Evolutionary conservation across 2,888 invertebrate genomes (phyloP), one percentile per base, ranked within the genome.

Genomic region (Apodemia zela): DNA sequence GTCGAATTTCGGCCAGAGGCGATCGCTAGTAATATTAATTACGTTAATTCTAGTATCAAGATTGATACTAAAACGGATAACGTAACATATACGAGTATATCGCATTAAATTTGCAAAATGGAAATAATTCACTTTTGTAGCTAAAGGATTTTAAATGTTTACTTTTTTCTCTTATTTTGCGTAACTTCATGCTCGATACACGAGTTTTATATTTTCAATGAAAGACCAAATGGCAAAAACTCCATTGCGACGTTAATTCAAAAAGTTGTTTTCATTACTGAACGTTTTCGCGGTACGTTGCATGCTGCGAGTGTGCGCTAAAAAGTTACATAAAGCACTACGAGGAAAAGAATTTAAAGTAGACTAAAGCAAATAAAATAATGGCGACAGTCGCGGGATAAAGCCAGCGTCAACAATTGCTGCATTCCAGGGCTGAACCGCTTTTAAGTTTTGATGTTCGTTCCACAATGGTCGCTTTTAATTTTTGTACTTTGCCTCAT

Each of bases 241-340:
- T 80, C 81, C 81, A 82, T 82, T 78, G 81, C 80, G 82, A 84
- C 84, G 85, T 84, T 87, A 86, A 88, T 89, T 89, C 84, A 89
- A 85, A 90, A 89, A 89, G 89, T 89, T 86, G 84, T 81, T 89
- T 89, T 84, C 87, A 88, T 89, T 88, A 84, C 75, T 74, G 71
- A 82, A 79, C 80, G 78, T 76, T 84, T 79, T 84, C 81, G 79
- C 81, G 81, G 77, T 78, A 77, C 77, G 79, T 75, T 80, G 78
- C 74, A 74, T 70, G 72, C 75, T 70, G 67, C 70, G 75, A 75
- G 77, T 74, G 77, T 77, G 76, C 76, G 78, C 54, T 54, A 76
- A 80, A 79, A 81, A 81, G 81, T 82, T 78, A 78, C 78, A 85
- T 84, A 83, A 84, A 85, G 81, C 84, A 80, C 75, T 68, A 72